Evolutionary conservation across 2,797 vertebrate genomes (phyloP).

Genomic region (Muscicapa striata): DNA sequence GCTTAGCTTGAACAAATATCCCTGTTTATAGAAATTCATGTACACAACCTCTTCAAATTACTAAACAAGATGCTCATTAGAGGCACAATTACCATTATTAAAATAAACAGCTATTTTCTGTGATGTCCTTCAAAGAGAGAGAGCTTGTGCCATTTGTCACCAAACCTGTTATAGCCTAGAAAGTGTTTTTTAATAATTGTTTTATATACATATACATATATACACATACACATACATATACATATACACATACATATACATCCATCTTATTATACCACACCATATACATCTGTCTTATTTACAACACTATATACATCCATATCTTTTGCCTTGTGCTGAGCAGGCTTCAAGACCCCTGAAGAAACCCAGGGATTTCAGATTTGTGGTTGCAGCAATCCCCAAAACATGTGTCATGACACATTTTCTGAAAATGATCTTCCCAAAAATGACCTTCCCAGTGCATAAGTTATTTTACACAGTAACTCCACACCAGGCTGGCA

Average conservation of each 20-base stretch:
- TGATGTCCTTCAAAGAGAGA: background rate
- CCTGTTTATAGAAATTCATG: background rate
- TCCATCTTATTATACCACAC: background rate
- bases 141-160: background rate
- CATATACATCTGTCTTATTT: no score
- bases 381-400: background rate
- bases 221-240: no score
- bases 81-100: background rate
- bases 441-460: background rate
- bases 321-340: background rate
- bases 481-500: background rate
- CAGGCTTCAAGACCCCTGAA: background rate
- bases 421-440: background rate
- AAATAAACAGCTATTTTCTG: slow-evolving; percentile 25
- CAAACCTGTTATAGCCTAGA: background rate
- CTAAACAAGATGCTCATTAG: background rate
- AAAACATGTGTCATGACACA: background rate
- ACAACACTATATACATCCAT: background rate
- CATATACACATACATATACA: no score
- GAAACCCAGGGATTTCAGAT: background rate
- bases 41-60: background rate
- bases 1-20: slow-evolving; percentile 42
- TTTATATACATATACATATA: background rate
- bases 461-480: background rate
- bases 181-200: background rate